phyloP scores from a whole-genome alignment of 2,113 vertebrate genomes.

The Pollimyrus isidori region DNA sequence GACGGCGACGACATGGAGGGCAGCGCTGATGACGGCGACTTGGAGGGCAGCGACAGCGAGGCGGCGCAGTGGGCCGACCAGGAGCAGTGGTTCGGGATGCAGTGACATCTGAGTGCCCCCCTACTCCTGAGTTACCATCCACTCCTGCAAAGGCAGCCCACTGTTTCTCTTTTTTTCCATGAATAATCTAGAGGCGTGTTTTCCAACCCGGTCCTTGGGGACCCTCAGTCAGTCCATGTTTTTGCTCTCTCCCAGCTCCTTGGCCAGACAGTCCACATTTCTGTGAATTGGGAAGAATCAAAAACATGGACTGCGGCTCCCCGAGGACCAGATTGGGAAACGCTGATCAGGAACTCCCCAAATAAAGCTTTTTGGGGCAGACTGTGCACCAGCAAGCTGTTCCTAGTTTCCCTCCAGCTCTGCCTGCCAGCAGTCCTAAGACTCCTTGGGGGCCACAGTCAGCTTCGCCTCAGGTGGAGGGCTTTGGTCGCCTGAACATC shows the following conservation, averaged over 20 bases:
- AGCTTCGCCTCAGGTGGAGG: background rate
- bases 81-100: conserved; percentile 98
- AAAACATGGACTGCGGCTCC: background rate
- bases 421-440: background rate
- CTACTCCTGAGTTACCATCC: background rate
- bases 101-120: conserved; percentile 54
- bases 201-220: background rate
- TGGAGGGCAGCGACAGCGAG: conserved; percentile 96
- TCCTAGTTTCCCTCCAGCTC: background rate
- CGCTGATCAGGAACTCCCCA: background rate
- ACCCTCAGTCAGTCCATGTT: background rate
- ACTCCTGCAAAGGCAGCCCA: background rate
- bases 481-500: background rate
- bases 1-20: conserved; percentile 98
- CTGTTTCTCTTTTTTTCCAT: background rate
- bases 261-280: background rate
- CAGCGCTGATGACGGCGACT: conserved; percentile 92
- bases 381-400: too few species aligned
- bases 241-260: background rate
- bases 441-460: background rate
- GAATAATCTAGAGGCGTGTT: background rate
- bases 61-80: conserved; percentile 97
- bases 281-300: background rate
- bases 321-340: background rate
- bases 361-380: background rate